These are phyloP conservation scores for Masticophis lateralis DNA, from an alignment of 2,797 vertebrate genomes.

Conservation along the genomic window DNA sequence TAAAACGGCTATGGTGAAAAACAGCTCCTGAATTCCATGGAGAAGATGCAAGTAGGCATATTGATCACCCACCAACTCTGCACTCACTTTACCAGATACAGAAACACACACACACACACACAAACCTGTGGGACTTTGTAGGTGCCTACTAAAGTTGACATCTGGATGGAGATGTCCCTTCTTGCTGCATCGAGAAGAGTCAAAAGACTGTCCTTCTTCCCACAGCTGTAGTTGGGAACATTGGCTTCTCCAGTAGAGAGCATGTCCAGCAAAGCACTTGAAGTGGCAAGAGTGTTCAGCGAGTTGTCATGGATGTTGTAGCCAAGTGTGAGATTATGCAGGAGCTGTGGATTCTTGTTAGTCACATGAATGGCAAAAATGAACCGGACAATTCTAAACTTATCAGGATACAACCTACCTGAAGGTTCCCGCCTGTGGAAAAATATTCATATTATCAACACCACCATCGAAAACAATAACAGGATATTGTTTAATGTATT, in stretches of 20 bases:
- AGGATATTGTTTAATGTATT: neutral
- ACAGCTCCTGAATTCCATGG: no score
- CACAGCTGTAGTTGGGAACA: neutral
- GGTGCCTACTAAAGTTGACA: neutral
- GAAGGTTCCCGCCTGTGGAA: neutral
- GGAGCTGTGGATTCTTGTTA: neutral
- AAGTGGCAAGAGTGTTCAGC: neutral
- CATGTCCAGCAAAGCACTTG: neutral
- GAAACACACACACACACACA: neutral
- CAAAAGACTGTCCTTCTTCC: neutral
- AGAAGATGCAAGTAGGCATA: no score
- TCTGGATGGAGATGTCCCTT: neutral
- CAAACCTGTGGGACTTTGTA: neutral
- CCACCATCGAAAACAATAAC: no score
- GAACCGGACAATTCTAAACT: neutral
- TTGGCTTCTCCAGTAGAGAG: neutral
- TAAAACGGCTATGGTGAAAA: no score
- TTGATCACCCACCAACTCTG: no score
- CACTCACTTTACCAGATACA: no score
- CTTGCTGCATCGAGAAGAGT: neutral
- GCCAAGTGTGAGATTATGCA: neutral
- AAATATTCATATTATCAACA: neutral
- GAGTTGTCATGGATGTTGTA: neutral
- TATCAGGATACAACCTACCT: fast-evolving
- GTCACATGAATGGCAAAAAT: neutral